A percentile compares a stretch with the other conserved stretches of the same genome.
Evolutionary conservation across 1,140 invertebrate species (phyloP).

Genomic region (Pseudomyrmex cubaensis): DNA sequence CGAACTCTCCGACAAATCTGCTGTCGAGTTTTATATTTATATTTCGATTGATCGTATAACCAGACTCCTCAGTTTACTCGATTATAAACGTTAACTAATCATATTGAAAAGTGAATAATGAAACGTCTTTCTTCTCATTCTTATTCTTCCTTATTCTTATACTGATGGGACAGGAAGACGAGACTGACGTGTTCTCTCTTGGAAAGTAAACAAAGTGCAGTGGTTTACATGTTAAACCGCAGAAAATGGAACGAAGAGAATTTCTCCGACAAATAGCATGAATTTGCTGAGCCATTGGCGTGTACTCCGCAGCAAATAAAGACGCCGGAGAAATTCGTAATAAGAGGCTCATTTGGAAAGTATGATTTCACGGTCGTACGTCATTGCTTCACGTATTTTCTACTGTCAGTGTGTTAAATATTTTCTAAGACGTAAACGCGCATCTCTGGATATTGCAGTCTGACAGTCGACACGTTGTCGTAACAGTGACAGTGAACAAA

Average conservation of each 20-base stretch:
- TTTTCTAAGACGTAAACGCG: background rate
- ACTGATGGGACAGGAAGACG: conserved; percentile 15
- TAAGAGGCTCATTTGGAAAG: conserved; percentile 59
- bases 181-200: conserved; percentile 45
- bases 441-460: background rate
- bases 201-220: conserved; percentile 60
- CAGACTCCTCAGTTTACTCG: no score
- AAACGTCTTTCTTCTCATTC: background rate
- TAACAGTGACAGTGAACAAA: background rate
- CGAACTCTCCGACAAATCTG: background rate
- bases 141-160: conserved; percentile 6
- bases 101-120: conserved; percentile 20
- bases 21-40: background rate
- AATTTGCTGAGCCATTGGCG: conserved; percentile 61
- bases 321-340: conserved; percentile 52
- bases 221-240: conserved; percentile 60
- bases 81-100: background rate
- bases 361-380: conserved; percentile 57
- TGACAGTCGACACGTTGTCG: background rate
- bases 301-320: conserved; percentile 51
- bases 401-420: conserved; percentile 23
- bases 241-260: conserved; percentile 58
- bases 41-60: no score
- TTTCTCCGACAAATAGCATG: conserved; percentile 59
- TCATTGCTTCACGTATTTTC: conserved; percentile 43